These are phyloP conservation scores for Sebastiscus tertius DNA, from an alignment of 2,797 vertebrate species.

Conservation along the genomic window DNA sequence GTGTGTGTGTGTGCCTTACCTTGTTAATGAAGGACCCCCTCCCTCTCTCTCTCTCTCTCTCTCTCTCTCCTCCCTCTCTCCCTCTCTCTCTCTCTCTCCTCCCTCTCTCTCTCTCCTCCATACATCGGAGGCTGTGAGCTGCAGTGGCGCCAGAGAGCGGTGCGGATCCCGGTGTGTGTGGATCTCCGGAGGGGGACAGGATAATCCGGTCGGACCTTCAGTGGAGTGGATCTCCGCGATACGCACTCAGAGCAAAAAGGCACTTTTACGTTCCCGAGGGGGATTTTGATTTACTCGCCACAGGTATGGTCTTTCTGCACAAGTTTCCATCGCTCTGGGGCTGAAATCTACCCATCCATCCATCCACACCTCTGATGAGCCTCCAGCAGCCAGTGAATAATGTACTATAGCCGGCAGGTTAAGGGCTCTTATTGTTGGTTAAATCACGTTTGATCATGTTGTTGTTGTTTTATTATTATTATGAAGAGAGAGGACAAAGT, in stretches of 20 bases:
- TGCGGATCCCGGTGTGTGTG: constrained; percentile 52
- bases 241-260: not conserved
- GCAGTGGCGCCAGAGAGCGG: constrained; percentile 66
- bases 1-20: constrained; percentile 13
- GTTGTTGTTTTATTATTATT: not conserved
- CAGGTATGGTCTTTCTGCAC: constrained; percentile 62
- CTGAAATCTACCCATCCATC: not conserved
- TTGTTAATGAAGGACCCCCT: constrained; percentile 39
- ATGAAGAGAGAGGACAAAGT: not conserved
- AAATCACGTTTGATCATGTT: not conserved
- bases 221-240: constrained; percentile 28
- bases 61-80: not conserved
- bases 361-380: not conserved
- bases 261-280: not conserved
- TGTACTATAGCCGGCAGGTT: not conserved
- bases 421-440: not conserved
- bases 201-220: constrained; percentile 41
- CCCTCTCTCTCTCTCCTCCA: constrained; percentile 20
- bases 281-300: constrained; percentile 17
- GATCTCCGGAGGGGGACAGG: constrained; percentile 47
- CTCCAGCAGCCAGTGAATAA: not conserved
- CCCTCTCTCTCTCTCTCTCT: not conserved
- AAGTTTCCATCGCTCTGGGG: constrained; percentile 52
- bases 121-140: constrained; percentile 69
- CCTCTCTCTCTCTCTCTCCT: not conserved